phyloP scores from a whole-genome alignment of 2,888 invertebrate species.

The Apamea sordens region DNA sequence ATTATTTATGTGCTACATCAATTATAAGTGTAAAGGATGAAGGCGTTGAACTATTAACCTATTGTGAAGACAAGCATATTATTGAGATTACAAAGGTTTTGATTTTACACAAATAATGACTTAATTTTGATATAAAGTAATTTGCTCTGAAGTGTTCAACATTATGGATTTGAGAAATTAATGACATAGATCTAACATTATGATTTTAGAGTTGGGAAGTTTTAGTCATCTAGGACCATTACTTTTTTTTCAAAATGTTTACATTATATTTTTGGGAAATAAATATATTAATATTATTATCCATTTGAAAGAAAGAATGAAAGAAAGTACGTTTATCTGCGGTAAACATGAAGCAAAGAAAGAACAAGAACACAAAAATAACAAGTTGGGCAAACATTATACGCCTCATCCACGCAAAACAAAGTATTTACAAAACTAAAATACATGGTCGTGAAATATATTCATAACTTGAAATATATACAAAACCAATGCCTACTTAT shows the following conservation, averaged over 20 bases:
- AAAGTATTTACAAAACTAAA: not conserved
- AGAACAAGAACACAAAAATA: too few species aligned
- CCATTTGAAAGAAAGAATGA: too few species aligned
- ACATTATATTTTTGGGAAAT: too few species aligned
- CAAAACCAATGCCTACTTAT: not conserved
- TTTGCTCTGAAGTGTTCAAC: not conserved
- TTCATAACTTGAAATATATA: too few species aligned
- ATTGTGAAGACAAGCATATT: conserved; percentile 9
- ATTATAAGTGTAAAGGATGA: conserved; percentile 34
- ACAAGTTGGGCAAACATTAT: too few species aligned
- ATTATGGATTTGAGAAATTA: not conserved
- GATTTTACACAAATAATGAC: not conserved
- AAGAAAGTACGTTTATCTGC: too few species aligned
- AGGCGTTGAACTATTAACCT: conserved; percentile 19
- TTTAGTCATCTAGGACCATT: not conserved
- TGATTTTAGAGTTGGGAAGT: not conserved
- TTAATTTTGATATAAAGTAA: not conserved
- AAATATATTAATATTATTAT: too few species aligned
- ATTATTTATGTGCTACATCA: conserved; percentile 28
- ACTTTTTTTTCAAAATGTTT: too few species aligned
- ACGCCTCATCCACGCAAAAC: too few species aligned
- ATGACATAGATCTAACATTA: not conserved
- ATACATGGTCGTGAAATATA: not conserved
- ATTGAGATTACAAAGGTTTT: conserved; percentile 17
- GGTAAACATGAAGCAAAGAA: too few species aligned